Conservation (phyloP, 2,113 vertebrate species). For the Mus spicilegus region DNA sequence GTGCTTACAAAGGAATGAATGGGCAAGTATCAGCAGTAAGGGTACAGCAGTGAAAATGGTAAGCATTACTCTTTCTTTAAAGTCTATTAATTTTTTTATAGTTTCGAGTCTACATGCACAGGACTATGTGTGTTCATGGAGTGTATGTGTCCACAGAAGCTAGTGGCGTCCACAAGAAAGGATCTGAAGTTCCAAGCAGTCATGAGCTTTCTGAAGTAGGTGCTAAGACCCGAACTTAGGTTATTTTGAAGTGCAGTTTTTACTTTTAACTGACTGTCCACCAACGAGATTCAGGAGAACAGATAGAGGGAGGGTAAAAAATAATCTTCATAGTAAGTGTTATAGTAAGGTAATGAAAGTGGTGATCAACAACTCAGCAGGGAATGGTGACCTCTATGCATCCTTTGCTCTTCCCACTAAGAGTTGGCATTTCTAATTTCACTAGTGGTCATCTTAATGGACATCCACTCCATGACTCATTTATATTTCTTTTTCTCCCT, state of each 20-base stretch:
- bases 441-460: not conserved
- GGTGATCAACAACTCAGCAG: not conserved
- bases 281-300: not conserved
- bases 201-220: not conserved
- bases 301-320: not conserved
- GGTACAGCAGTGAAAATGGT: not conserved
- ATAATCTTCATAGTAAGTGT: accelerated
- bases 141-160: not conserved
- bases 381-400: not conserved
- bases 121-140: not conserved
- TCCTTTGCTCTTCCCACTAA: not conserved
- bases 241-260: not conserved
- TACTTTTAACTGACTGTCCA: not conserved
- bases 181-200: not conserved
- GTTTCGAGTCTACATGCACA: no score
- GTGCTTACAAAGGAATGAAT: not conserved
- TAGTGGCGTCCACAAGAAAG: not conserved
- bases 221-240: not conserved
- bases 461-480: not conserved
- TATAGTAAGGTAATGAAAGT: accelerated
- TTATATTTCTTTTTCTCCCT: not conserved
- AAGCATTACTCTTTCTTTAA: not conserved
- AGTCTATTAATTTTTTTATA: not conserved
- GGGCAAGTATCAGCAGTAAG: not conserved
- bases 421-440: not conserved